A percentile compares a stretch with the other conserved stretches of the same genome.
phyloP scores from a whole-genome alignment of 2,888 invertebrate genomes.

The Caenorhabditis wallacei region DNA sequence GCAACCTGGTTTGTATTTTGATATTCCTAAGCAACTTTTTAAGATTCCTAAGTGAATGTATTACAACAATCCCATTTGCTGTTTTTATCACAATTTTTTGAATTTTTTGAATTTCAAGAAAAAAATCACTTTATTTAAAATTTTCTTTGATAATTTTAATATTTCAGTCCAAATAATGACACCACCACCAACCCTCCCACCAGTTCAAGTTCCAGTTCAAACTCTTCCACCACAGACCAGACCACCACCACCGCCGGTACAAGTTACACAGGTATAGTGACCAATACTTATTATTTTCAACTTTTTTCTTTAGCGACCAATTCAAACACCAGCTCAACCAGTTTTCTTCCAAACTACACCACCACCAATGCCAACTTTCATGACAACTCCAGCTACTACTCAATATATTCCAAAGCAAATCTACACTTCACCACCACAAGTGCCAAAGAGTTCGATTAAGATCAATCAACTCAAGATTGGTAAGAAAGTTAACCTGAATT shows the following conservation, averaged over 20 bases:
- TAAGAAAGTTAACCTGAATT: not conserved
- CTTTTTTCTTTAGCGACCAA: conserved; percentile 32
- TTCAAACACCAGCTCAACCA: conserved; percentile 37
- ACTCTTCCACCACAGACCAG: conserved; percentile 54
- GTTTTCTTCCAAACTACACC: conserved; percentile 52
- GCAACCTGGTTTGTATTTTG: conserved; percentile 57
- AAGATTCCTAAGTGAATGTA: conserved; percentile 1
- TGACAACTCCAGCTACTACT: conserved; percentile 69
- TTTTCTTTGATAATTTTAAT: not conserved
- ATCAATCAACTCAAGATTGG: conserved; percentile 65
- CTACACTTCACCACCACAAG: conserved; percentile 51
- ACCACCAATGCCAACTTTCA: conserved; percentile 45
- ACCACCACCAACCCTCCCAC: conserved; percentile 59
- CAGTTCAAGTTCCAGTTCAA: conserved; percentile 59
- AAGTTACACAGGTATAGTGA: conserved; percentile 34
- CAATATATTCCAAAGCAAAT: conserved; percentile 58
- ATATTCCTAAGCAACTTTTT: not conserved
- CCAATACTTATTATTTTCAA: not conserved
- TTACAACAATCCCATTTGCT: not conserved
- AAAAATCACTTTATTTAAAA: not conserved
- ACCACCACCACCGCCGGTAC: conserved; percentile 58
- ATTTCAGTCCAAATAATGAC: conserved; percentile 56
- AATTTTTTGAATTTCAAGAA: not conserved
- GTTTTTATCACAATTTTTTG: not conserved
- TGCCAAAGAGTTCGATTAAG: conserved; percentile 59